These are phyloP conservation scores for Thyatira batis DNA, from an alignment of 2,888 invertebrate genomes.

Conservation along the genomic window DNA sequence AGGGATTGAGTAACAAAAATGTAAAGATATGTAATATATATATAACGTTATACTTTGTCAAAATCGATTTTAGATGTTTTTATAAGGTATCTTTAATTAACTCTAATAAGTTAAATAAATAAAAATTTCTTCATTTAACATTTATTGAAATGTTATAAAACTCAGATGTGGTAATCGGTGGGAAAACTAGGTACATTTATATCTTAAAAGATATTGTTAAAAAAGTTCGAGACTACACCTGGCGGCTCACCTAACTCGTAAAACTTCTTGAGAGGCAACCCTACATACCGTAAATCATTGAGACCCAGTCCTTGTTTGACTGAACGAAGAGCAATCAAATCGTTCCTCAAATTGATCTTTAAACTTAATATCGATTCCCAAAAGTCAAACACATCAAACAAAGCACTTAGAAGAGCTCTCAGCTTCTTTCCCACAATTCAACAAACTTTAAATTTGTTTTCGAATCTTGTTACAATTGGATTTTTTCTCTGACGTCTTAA, in stretches of 20 bases:
- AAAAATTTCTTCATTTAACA: too few relatives aligned
- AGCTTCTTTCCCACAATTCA: conserved; percentile 41
- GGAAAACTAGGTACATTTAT: too few relatives aligned
- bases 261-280: background rate
- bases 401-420: conserved; percentile 56
- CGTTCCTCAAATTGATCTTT: conserved; percentile 31
- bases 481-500: background rate
- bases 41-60: too few relatives aligned
- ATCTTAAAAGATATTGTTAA: too few relatives aligned
- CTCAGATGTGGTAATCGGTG: too few relatives aligned
- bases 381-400: conserved; percentile 71
- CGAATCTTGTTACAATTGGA: conserved; percentile 49
- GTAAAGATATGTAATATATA: too few relatives aligned
- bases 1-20: background rate
- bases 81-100: too few relatives aligned
- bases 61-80: too few relatives aligned
- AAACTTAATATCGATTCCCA: conserved; percentile 40
- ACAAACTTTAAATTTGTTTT: conserved; percentile 68
- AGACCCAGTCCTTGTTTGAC: conserved; percentile 13
- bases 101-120: too few relatives aligned
- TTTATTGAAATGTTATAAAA: too few relatives aligned
- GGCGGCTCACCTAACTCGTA: background rate
- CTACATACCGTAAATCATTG: background rate
- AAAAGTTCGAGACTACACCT: too few relatives aligned
- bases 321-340: conserved; percentile 29